Conservation (phyloP, 1,140 invertebrate genomes). For the Drosophila orena region DNA sequence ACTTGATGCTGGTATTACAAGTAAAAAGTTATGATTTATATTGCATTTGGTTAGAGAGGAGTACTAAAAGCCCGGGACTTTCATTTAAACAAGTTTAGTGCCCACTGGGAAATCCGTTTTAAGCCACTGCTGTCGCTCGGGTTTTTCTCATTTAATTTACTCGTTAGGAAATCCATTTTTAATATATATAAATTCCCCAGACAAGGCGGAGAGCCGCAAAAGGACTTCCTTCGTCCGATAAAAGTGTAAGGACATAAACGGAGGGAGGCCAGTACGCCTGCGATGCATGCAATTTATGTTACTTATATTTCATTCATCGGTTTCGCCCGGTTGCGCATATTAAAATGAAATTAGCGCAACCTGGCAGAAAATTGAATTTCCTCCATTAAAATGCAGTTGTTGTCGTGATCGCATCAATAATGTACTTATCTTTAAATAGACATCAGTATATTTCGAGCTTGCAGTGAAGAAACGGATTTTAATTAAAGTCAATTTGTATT, state of each 20-base stretch:
- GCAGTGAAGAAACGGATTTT: not conserved
- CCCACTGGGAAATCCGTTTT: constrained; percentile 8
- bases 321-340: constrained; percentile 13
- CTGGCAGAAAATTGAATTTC: constrained; percentile 60
- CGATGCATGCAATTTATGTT: not conserved
- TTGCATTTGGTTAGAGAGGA: too few species aligned
- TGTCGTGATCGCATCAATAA: constrained; percentile 26
- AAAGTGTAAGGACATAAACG: not conserved
- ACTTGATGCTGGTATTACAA: too few species aligned
- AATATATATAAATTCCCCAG: constrained; percentile 51
- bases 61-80: not conserved
- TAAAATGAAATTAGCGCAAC: constrained; percentile 53
- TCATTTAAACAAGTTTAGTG: not conserved
- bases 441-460: not conserved
- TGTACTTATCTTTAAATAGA: constrained; percentile 16
- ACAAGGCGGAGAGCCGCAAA: constrained; percentile 12
- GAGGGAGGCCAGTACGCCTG: constrained; percentile 5
- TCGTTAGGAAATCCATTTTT: constrained; percentile 71
- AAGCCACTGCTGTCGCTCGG: constrained; percentile 37
- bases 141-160: constrained; percentile 62
- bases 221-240: constrained; percentile 21
- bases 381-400: constrained; percentile 53
- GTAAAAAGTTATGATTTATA: too few species aligned
- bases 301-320: constrained; percentile 17
- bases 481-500: not conserved